Base-by-base conservation (phyloP, 2,113 vertebrate genomes). In the Sphaerodactylus townsendi region DNA sequence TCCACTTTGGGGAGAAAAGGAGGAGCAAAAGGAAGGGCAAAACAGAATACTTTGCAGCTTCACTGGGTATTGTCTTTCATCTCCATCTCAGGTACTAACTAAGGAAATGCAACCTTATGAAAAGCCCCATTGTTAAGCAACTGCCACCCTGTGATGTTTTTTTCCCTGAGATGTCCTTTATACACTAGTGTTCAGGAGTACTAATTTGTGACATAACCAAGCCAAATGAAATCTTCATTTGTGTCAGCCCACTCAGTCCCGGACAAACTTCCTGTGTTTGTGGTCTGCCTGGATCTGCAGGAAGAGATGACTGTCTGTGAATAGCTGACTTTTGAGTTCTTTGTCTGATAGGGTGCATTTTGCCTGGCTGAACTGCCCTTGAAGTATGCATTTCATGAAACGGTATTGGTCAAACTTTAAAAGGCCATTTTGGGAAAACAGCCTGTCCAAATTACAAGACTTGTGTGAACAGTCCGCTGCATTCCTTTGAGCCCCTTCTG, bases 401-500 rank as follows among this genome's bases (percentile, higher is more conserved):
- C 28, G 2, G 9, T 9, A 2, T 62, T 23, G 59, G 59, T 62
- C 59, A 65, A 56, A 30, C 44, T 65, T 78, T 2, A 30, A 62
- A 62, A 19, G 33, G 37, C 23, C 37, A 30, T 64, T 41, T 39
- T 28, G 21, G 35, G 13, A 37, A 37, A 5, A 37, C 9, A 23
- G 33, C 6, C 37, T 78, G 44, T 78, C 15, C 35, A 15, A 39
- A 78, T 78, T 44, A 64, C 9, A 13, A 35, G 15, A 17, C 41
- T 70, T 72, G 30, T 44, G n/a, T 74, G 64, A 79, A 64, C 25
- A 83, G 69, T 35, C 86, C 44, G 10, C 3, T 0, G 5, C 14
- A 66, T 56, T 79, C 44, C 59, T 66, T 62, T 5, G 79, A 86
- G 33, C 66, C 81, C 74, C 0, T 87, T 87, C 30, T 89, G 39